A percentile compares a stretch with the other conserved stretches of the same genome.
phyloP scores from a whole-genome alignment of 2,113 vertebrate species.

The Phalacrocorax carbo region DNA sequence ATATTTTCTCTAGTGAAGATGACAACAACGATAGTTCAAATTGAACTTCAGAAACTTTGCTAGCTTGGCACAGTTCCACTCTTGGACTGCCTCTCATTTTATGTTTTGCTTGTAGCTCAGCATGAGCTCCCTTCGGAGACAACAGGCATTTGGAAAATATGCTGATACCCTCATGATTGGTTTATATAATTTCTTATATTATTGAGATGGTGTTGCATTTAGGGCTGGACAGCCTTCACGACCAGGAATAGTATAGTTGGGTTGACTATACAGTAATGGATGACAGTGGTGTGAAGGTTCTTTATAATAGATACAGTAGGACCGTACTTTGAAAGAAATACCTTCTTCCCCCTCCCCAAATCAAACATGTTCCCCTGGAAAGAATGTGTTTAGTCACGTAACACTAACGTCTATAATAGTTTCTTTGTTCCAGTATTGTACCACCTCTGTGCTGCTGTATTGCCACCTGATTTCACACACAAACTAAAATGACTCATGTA shows the following conservation, averaged over 20 bases:
- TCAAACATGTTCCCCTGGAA: neutral
- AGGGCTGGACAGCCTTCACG: neutral
- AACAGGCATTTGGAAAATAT: constrained; percentile 6
- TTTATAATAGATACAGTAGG: neutral
- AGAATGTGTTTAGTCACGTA: neutral
- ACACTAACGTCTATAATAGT: neutral
- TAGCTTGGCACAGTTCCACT: neutral
- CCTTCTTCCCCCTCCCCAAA: neutral
- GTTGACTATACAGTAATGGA: neutral
- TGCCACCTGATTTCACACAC: neutral
- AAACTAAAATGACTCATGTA: neutral
- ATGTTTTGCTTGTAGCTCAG: neutral
- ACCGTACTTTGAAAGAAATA: neutral
- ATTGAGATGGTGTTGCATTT: neutral
- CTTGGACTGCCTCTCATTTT: neutral
- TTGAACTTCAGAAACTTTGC: neutral
- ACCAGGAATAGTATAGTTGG: neutral
- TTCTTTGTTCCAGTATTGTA: neutral
- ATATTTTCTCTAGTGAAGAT: neutral
- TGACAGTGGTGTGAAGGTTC: neutral
- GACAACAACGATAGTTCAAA: neutral
- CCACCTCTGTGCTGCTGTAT: neutral
- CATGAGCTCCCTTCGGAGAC: neutral
- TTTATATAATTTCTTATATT: neutral
- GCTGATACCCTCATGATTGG: neutral